Percentiles rank a stretch among this genome's conserved stretches.
These are phyloP conservation scores for Trissolcus basalis DNA, from an alignment of 1,140 invertebrate genomes.

Conservation along the genomic window DNA sequence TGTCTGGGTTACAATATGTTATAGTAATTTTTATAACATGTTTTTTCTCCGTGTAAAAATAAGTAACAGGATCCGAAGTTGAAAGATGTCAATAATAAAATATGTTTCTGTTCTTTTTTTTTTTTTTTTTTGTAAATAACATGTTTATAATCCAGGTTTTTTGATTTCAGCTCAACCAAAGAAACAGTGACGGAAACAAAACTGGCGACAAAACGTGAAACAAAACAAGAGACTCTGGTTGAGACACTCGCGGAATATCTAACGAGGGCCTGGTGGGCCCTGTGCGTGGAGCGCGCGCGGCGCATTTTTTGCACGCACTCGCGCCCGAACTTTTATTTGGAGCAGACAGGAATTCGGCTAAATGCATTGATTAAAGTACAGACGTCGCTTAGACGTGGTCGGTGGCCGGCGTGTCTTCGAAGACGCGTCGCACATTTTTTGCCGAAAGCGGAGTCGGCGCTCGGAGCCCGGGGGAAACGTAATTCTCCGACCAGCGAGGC, in stretches of 20 bases:
- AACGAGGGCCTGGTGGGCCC: constrained; percentile 54
- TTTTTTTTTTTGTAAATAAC: too few relatives aligned
- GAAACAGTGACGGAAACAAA: constrained; percentile 40
- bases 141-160: too few relatives aligned
- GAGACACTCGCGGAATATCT: constrained; percentile 71
- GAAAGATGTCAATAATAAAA: too few relatives aligned
- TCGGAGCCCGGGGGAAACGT: neutral
- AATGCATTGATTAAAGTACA: constrained; percentile 77
- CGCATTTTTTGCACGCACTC: constrained; percentile 69
- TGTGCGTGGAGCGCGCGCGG: constrained; percentile 51
- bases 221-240: constrained; percentile 33
- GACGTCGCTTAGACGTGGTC: constrained; percentile 69
- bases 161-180: constrained; percentile 3
- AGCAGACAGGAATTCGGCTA: constrained; percentile 76
- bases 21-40: too few relatives aligned
- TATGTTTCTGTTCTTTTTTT: too few relatives aligned
- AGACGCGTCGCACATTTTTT: constrained; percentile 68
- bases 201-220: constrained; percentile 10
- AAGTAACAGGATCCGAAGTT: too few relatives aligned
- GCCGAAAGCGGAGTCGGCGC: constrained; percentile 10
- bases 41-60: too few relatives aligned
- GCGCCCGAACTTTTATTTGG: constrained; percentile 75
- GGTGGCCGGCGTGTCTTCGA: constrained; percentile 71
- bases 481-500: constrained; percentile 7
- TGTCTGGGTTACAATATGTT: too few relatives aligned